These are phyloP conservation scores for Xenopus laevis DNA, from an alignment of 2,113 vertebrate genomes.

Conservation along the genomic window DNA sequence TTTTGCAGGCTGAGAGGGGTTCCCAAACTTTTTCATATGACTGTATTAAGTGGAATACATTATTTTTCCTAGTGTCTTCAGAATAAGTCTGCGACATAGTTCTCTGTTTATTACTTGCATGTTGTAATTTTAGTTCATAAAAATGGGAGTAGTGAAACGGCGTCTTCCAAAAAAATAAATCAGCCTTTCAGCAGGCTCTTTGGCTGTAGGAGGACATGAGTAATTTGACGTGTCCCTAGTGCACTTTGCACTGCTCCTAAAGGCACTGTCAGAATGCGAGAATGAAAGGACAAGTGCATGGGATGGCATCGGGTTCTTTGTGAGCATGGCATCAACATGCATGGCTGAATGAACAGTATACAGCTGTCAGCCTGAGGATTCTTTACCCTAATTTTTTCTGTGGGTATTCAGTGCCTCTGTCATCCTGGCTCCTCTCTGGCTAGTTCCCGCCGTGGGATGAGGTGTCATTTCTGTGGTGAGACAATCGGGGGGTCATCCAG, in stretches of 20 bases:
- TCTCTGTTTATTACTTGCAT: too few relatives aligned
- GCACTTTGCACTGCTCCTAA: neutral
- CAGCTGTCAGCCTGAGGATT: constrained; percentile 36
- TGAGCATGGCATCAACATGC: constrained; percentile 1
- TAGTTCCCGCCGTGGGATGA: constrained; percentile 47
- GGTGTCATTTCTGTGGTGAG: constrained; percentile 51
- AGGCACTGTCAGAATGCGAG: neutral
- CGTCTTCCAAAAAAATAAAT: too few relatives aligned
- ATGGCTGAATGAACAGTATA: constrained; percentile 20
- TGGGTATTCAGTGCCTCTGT: constrained; percentile 45
- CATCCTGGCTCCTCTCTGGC: constrained; percentile 46
- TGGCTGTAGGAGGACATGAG: neutral
- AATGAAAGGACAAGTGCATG: constrained; percentile 5
- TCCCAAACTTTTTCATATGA: too few relatives aligned
- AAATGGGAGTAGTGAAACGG: too few relatives aligned
- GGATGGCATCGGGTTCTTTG: neutral
- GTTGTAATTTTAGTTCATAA: too few relatives aligned
- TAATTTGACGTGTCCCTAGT: neutral
- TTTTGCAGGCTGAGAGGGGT: too few relatives aligned
- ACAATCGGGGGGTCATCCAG: constrained; percentile 50
- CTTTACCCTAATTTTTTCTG: constrained; percentile 38
- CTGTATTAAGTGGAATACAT: too few relatives aligned
- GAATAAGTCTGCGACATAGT: too few relatives aligned
- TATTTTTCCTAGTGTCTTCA: too few relatives aligned
- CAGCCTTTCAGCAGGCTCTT: too few relatives aligned